Percentiles rank a stretch among this genome's conserved stretches.
Evolutionary conservation across 2,113 vertebrate species (phyloP).

Genomic region (Ochotona curzoniae): DNA sequence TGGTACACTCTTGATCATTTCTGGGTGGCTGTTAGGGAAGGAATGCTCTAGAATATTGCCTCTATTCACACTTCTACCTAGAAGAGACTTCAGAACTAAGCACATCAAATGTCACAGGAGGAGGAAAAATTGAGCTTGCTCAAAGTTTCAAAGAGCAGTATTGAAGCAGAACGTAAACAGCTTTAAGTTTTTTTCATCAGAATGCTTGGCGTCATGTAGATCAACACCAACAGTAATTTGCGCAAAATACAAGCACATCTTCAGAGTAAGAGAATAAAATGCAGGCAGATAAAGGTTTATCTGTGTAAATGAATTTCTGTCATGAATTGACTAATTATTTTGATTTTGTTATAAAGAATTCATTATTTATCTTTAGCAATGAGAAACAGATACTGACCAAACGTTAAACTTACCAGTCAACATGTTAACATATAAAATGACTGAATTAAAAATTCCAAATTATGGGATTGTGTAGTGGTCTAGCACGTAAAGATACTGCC

Average conservation of each 20-base stretch:
- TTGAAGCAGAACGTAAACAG: neutral
- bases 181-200: neutral
- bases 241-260: constrained; percentile 29
- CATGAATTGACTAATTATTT: neutral
- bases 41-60: neutral
- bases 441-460: neutral
- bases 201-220: neutral
- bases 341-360: constrained; percentile 52
- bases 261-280: constrained; percentile 28
- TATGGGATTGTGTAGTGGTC: too few species aligned
- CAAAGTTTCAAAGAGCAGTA: neutral
- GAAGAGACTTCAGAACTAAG: neutral
- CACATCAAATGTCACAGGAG: neutral
- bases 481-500: too few species aligned
- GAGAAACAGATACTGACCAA: neutral
- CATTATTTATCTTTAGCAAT: neutral
- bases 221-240: neutral
- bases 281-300: neutral
- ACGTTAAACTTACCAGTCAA: constrained; percentile 19
- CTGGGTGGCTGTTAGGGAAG: neutral
- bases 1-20: neutral
- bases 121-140: neutral
- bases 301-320: neutral
- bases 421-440: neutral
- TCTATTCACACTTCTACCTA: neutral